Evolutionary conservation across 1,140 invertebrate species (phyloP), one percentile per base, ranked within the genome.

Genomic region (Drosophila sproati): DNA sequence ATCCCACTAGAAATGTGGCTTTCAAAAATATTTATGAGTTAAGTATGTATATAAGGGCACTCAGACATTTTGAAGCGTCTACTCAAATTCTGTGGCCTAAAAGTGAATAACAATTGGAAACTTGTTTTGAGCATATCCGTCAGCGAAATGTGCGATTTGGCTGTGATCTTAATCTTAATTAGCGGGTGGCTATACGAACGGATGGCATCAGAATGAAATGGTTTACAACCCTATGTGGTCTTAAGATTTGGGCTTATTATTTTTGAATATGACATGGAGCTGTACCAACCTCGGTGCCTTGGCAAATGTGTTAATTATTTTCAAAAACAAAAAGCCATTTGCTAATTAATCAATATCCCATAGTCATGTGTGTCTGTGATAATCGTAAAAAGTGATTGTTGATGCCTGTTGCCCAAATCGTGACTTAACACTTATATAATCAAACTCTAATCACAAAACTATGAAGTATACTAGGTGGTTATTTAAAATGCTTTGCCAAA

Each of bases 351-450:
- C 29, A 54, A 70, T 56, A 62, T 5, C 28, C 37, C n/a, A 5
- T 50, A 8, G 5, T 51, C 31, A 29, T 3, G 4, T 45, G 5
- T 39, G 10, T 50, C 1, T 48, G 32, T 6, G 50, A 32, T 39
- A 2, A 29, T 35, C 57, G 62, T 56, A 69, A 62, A 20, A 62
- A 61, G 50, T 35, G 31, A 69, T 55, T 68, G 67, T 69, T 69
- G 62, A 55, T 74, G 72, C 2, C 4, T 61, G 62, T 61, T 69
- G 72, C 4, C 6, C 10, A 55, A 28, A 41, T 76, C 73, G 73
- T 76, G 73, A 76, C 12, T 43, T 8, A 64, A 39, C 54, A 63
- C 64, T 76, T 75, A 75, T n/a, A 10, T n/a, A 43, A 43, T n/a
- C 39, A 43, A 41, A n/a, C n/a, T 41, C 39, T 43, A n/a, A n/a